Base-by-base conservation (phyloP, 2,888 invertebrate species). In the Tipula helvola region DNA sequence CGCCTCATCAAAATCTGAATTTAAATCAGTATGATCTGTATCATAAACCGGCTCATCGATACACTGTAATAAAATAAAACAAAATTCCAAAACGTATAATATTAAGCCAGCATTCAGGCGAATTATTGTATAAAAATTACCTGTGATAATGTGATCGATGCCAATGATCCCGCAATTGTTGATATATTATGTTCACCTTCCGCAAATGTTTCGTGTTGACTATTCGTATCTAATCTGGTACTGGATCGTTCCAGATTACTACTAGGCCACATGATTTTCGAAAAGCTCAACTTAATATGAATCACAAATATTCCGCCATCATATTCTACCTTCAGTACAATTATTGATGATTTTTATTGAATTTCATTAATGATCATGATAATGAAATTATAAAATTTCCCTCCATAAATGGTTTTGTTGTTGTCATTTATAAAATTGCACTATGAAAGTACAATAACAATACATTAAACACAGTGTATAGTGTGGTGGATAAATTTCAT, bases 11-110 rank as follows among this genome's bases (percentile, higher is more conserved):
- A 94, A 92, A 90, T 96, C 96, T 86, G 96, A 96, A 88, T 94
- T 95, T 86, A 96, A 93, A 90, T 96, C 96, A 28, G 96, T 96
- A 89, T 96, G 96, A 90, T 96, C 96, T 86, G 96, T 96, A 90
- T 96, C 95, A 90, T 96, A 96, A 86, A 93, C 91, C 52, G 94
- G 94, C 89, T 95, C 95, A 86, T 91, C 91, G 86, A 89, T 90
- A 87, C 91, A 90, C 91, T 91, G 87, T 86, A 89, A 88, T 88
- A 85, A 16, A 41, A 41, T 57, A 47, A 57, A 85, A 71, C 84
- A 2, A 86, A 87, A 86, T 1, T 2, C 5, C n/a, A n/a, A 42
- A 18, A 85, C 5, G 36, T 85, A 28, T 18, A 86, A 18, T 44
- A 16, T 2, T 28, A 13, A 28, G 12, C 4, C 36, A 13, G n/a